Percentiles rank a stretch among this genome's conserved stretches.
Evolutionary conservation across 2,797 vertebrate species (phyloP).

Genomic region (Hapalemur alaotrensis): DNA sequence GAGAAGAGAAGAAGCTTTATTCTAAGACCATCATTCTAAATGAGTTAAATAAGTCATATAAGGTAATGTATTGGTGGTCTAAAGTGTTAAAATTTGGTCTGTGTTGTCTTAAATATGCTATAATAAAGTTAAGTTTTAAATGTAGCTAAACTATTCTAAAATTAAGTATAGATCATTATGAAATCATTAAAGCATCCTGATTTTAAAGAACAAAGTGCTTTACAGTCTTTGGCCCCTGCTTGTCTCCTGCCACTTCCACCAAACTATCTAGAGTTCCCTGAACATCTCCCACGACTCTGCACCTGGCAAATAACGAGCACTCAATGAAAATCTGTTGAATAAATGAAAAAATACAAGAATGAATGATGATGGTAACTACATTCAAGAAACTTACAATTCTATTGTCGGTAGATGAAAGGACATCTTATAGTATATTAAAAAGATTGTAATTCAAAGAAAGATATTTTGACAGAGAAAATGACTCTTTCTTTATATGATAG

Average conservation of each 20-base stretch:
- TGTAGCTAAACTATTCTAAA: background rate
- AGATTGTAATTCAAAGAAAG: conserved; percentile 41
- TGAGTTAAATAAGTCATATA: background rate
- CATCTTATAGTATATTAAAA: background rate
- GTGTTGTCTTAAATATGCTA: background rate
- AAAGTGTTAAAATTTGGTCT: background rate
- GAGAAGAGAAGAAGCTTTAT: background rate
- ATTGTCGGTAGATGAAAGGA: background rate
- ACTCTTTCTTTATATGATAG: background rate
- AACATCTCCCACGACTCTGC: background rate
- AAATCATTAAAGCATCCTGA: background rate
- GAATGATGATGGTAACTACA: background rate
- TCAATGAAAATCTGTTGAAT: background rate
- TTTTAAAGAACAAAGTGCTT: background rate
- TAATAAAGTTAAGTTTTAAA: conserved; percentile 43
- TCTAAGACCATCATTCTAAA: background rate
- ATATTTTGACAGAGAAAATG: background rate
- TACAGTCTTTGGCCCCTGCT: background rate
- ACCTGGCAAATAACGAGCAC: background rate
- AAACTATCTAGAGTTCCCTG: background rate
- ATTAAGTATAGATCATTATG: background rate
- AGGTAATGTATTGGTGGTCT: background rate
- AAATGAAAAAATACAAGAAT: conserved; percentile 8
- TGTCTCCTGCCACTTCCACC: background rate
- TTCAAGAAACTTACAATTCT: conserved; percentile 30